These are phyloP conservation scores for Phalera bucephala DNA, from an alignment of 2,888 invertebrate genomes.

Conservation along the genomic window DNA sequence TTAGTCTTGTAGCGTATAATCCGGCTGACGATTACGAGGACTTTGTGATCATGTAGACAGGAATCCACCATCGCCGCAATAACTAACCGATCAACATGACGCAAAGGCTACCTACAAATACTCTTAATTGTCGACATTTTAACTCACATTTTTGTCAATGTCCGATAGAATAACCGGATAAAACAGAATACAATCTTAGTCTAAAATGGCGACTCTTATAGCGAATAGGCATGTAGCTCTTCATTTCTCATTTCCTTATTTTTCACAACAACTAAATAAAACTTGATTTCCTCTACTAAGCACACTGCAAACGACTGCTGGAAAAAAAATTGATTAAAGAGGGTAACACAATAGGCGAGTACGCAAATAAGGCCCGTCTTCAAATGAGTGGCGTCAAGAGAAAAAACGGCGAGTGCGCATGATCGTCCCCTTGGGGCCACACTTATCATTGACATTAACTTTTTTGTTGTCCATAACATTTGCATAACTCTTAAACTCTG, in stretches of 20 bases:
- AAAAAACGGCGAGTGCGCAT: conserved; percentile 48
- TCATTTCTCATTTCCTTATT: conserved; percentile 20
- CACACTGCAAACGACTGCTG: conserved; percentile 41
- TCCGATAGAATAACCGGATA: no score
- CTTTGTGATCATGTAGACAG: no score
- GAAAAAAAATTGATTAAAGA: conserved; percentile 60
- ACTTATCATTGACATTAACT: conserved; percentile 82
- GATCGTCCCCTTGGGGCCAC: conserved; percentile 69
- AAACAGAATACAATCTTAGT: no score
- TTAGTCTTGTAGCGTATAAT: no score
- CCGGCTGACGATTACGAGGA: no score
- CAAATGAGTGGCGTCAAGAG: conserved; percentile 42
- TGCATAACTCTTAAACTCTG: conserved; percentile 78
- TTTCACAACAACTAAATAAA: conserved; percentile 38
- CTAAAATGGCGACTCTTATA: no score
- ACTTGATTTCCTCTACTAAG: conserved; percentile 39
- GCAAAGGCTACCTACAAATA: no score
- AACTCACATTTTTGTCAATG: no score
- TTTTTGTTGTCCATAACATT: conserved; percentile 84
- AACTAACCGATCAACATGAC: no score
- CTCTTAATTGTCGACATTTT: no score
- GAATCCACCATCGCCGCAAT: no score
- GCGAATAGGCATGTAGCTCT: no score
- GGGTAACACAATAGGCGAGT: conserved; percentile 51
- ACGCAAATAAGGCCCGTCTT: conserved; percentile 45